Base-by-base conservation (phyloP, 2,888 invertebrate genomes). In the Sphinx pinastri region DNA sequence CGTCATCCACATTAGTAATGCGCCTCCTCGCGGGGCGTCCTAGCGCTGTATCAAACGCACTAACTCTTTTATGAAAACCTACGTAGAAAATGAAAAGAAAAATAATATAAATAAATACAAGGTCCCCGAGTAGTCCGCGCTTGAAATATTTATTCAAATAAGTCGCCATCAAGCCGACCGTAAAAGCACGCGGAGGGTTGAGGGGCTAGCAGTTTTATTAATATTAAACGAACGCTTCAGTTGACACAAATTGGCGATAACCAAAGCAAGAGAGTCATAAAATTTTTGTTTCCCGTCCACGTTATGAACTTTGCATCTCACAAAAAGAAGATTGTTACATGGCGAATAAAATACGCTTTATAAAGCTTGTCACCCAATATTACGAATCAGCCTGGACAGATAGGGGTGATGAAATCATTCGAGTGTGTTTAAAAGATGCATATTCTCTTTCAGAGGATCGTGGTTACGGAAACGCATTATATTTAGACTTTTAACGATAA, bases 111-210 rank as follows among this genome's bases (percentile, higher is more conserved):
- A 90, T 88, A 86, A 85, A 86, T 85, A 88, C 87, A 81, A 84
- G 81, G 75, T 80, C 63, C 80, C 82, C 76, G 77, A 81, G 80
- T 82, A 83, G 82, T 82, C 82, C 85, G 82, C 86, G 83, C 86
- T 89, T 87, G 77, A 92, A 90, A 92, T 92, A 93, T 93, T 93
- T 92, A 93, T 93, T 94, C 89, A 93, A 93, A 94, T 93, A 92
- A 90, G 91, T 91, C 87, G 88, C 91, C 88, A 91, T 91, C 89
- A 91, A 92, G 81, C 90, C 90, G 87, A 90, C 91, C 92, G 91
- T 93, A 91, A 93, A 92, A 90, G 88, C 85, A 87, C 87, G 88
- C 86, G 80, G 85, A 91, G 92, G 92, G 91, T 89, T 91, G 89
- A 88, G 86, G 86, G 87, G 88, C 88, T 86, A 89, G 88, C 88